A percentile compares a stretch with the other conserved stretches of the same genome.
phyloP scores from a whole-genome alignment of 2,888 invertebrate genomes.

The Micoletzkya japonica region DNA sequence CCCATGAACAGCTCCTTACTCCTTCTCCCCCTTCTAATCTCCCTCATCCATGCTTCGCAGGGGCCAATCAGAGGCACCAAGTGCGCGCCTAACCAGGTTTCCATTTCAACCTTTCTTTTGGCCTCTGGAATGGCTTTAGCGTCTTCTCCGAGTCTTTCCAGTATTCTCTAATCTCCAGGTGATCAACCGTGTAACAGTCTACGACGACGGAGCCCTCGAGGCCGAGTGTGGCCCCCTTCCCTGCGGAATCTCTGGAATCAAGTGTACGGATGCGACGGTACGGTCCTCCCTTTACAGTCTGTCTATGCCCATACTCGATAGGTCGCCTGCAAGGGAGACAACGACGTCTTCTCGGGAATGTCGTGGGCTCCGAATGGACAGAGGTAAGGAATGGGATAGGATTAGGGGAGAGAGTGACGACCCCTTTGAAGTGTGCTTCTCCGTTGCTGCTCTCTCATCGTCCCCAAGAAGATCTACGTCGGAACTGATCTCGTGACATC shows the following conservation, averaged over 20 bases:
- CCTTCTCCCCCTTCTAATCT: slow-evolving; percentile 28
- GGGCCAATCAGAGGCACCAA: slow-evolving; percentile 45
- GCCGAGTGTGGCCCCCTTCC: slow-evolving; percentile 63
- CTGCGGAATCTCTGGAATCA: slow-evolving; percentile 52
- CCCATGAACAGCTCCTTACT: too few relatives aligned
- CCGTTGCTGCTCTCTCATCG: slow-evolving; percentile 54
- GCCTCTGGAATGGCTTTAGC: not conserved
- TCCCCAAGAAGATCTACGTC: slow-evolving; percentile 56
- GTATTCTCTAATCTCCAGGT: slow-evolving; percentile 37
- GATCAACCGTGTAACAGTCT: slow-evolving; percentile 60
- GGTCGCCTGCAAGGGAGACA: slow-evolving; percentile 46
- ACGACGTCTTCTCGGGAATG: slow-evolving; percentile 58
- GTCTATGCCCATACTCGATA: not conserved
- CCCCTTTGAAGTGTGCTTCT: slow-evolving; percentile 47
- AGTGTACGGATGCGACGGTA: slow-evolving; percentile 30
- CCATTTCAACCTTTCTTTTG: not conserved
- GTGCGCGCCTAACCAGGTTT: slow-evolving; percentile 53
- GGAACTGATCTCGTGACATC: slow-evolving; percentile 59
- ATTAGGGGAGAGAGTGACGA: not conserved
- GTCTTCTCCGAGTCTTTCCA: not conserved
- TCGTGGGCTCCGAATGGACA: slow-evolving; percentile 60
- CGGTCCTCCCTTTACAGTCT: not conserved
- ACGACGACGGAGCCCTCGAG: slow-evolving; percentile 61
- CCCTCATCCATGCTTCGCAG: slow-evolving; percentile 10
- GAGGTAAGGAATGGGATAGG: slow-evolving; percentile 33